Percentiles rank a stretch among this genome's conserved stretches.
Evolutionary conservation across 2,888 invertebrate species (phyloP).

Genomic region (Patella pellucida): DNA sequence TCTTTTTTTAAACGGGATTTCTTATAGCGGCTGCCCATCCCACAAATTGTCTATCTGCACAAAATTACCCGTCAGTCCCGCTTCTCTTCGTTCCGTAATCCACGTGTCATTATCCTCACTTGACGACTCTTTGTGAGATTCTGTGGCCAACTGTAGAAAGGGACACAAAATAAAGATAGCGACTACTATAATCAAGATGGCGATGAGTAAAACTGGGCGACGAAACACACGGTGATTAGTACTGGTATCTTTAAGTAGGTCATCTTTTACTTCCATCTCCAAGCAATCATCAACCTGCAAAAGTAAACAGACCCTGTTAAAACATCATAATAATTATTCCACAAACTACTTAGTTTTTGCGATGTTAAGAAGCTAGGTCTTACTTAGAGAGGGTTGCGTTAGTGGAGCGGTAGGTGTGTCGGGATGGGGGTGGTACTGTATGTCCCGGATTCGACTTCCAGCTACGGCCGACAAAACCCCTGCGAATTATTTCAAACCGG

Average conservation of each 20-base stretch:
- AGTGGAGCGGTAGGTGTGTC: no score
- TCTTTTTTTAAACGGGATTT: no score
- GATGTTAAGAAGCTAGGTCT: no score
- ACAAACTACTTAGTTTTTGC: no score
- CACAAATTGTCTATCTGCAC: slow-evolving; percentile 6
- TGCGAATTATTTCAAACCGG: no score
- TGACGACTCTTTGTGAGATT: background rate
- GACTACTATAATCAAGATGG: background rate
- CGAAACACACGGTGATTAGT: background rate
- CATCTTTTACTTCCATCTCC: background rate
- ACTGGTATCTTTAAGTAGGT: background rate
- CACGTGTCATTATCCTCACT: slow-evolving; percentile 9
- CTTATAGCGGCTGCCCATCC: background rate
- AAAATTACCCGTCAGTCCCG: background rate
- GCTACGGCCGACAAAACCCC: no score
- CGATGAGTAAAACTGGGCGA: slow-evolving; percentile 5
- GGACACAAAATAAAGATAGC: slow-evolving; percentile 3
- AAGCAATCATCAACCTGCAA: slow-evolving; percentile 2
- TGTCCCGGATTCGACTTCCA: no score
- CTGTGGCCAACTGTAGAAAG: background rate
- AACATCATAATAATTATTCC: background rate
- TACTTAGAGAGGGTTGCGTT: no score
- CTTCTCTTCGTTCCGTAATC: background rate
- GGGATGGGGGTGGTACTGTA: no score
- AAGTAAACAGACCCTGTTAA: background rate